phyloP scores from a whole-genome alignment of 2,113 vertebrate genomes.

The Puffinus mauretanicus region DNA sequence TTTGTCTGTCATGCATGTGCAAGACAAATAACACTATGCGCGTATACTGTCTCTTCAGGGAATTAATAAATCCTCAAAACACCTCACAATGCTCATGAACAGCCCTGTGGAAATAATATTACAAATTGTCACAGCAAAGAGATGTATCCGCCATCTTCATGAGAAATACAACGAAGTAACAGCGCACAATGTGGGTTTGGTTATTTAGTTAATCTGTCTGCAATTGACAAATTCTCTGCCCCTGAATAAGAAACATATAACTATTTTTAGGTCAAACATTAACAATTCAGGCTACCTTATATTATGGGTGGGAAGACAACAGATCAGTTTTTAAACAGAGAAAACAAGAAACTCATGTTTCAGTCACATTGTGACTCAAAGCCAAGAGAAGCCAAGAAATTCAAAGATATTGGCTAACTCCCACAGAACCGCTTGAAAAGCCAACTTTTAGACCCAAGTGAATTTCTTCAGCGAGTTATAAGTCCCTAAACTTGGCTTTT shows the following conservation, averaged over 20 bases:
- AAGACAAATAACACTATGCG: background rate
- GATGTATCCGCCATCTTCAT: background rate
- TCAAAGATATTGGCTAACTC: conserved; percentile 40
- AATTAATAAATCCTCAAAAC: background rate
- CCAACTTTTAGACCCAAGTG: conserved; percentile 39
- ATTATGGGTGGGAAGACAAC: conserved; percentile 36
- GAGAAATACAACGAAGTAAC: background rate
- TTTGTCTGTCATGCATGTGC: background rate
- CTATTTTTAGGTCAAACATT: background rate
- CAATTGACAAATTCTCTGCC: conserved; percentile 28
- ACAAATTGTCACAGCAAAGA: background rate
- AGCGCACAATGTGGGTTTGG: conserved; percentile 15
- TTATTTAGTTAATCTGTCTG: conserved; percentile 52
- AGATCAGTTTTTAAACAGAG: background rate
- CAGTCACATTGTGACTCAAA: conserved; percentile 33
- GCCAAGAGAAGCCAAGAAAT: conserved; percentile 41
- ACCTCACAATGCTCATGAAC: background rate
- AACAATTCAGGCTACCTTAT: background rate
- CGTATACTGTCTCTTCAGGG: background rate
- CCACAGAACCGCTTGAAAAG: conserved; percentile 42
- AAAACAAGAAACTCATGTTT: conserved; percentile 55
- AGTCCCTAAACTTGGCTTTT: conserved; percentile 31
- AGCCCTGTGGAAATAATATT: background rate
- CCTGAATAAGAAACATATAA: conserved; percentile 20
- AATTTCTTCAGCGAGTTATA: background rate